These are phyloP conservation scores for Gastrophysa polygoni DNA, from an alignment of 2,888 invertebrate genomes.

Conservation along the genomic window DNA sequence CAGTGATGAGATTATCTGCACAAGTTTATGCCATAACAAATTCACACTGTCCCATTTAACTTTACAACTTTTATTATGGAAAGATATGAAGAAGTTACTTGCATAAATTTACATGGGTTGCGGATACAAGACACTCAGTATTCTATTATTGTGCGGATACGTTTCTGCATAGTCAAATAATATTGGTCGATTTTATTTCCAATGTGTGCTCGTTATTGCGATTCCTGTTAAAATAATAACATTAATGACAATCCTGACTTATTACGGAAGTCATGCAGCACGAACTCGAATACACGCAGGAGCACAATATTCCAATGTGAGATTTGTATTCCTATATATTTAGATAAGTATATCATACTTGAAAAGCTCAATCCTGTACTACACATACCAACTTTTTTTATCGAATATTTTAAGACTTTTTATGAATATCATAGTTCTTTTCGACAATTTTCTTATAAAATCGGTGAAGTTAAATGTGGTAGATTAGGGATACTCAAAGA, in stretches of 20 bases:
- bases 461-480: conserved; percentile 35
- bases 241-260: too few relatives aligned
- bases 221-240: not conserved
- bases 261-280: not conserved
- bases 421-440: conserved; percentile 18
- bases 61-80: conserved; percentile 8
- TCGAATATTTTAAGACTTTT: not conserved
- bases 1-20: conserved; percentile 27
- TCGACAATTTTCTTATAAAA: conserved; percentile 16
- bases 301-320: conserved; percentile 23
- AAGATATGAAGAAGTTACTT: too few relatives aligned
- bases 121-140: not conserved
- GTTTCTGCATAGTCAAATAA: not conserved
- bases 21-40: conserved; percentile 14
- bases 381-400: conserved; percentile 22
- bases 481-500: conserved; percentile 36
- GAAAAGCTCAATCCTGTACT: conserved; percentile 29
- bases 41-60: conserved; percentile 21
- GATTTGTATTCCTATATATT: conserved; percentile 28
- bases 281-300: not conserved
- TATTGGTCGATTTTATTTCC: not conserved
- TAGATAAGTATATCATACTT: conserved; percentile 15
- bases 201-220: not conserved
- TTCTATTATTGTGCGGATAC: too few relatives aligned
- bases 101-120: not conserved